Conservation (phyloP, 2,113 vertebrate species). For the Forbesichthys agassizii region DNA sequence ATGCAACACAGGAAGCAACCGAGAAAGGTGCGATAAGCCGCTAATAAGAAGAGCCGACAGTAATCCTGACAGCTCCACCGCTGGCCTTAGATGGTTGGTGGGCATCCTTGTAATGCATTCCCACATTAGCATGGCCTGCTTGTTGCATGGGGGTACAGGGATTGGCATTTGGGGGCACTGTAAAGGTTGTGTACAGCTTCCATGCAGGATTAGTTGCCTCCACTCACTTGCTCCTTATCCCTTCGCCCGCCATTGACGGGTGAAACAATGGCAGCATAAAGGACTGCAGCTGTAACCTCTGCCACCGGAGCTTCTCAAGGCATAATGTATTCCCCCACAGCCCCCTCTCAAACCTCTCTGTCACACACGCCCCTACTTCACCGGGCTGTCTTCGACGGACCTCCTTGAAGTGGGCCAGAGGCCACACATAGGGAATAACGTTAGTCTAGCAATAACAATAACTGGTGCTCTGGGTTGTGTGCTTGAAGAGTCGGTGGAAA, state of each 20-base stretch:
- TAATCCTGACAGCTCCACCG: constrained; percentile 28
- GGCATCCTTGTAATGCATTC: constrained; percentile 14
- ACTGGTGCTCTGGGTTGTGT: constrained; percentile 39
- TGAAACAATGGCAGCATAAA: constrained; percentile 26
- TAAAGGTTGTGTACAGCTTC: constrained; percentile 37
- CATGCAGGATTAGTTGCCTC: background rate
- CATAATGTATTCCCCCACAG: constrained; percentile 28
- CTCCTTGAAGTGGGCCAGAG: constrained; percentile 47
- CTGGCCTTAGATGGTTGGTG: constrained; percentile 17
- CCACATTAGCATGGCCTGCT: constrained; percentile 31
- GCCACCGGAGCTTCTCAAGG: constrained; percentile 17
- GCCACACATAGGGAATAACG: constrained; percentile 42
- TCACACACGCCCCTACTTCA: constrained; percentile 1
- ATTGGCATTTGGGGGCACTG: constrained; percentile 6
- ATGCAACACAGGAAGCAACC: too few species aligned
- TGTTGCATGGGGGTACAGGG: constrained; percentile 11
- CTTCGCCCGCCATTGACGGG: constrained; percentile 15
- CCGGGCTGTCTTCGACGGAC: constrained; percentile 40
- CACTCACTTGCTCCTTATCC: constrained; percentile 8
- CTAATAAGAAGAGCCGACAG: background rate
- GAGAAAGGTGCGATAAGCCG: background rate
- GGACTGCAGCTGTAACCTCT: constrained; percentile 35
- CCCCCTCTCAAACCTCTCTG: background rate
- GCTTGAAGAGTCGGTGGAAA: background rate
- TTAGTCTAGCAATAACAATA: constrained; percentile 28